Evolutionary conservation across 1,140 invertebrate genomes (phyloP).

Genomic region (Listronotus oregonensis): DNA sequence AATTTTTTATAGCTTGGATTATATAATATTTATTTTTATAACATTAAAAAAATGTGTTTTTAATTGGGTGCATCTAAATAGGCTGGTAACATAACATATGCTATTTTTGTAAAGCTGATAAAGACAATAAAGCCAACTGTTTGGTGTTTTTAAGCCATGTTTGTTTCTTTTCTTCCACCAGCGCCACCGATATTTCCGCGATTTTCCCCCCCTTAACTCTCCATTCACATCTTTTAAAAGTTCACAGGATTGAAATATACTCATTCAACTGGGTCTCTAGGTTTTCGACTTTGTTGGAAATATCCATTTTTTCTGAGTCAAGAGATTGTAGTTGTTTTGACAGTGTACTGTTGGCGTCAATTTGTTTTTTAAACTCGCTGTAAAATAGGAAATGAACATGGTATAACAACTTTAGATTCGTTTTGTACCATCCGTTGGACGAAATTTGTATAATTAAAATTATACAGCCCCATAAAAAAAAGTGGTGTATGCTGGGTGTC

Average conservation of each 20-base stretch:
- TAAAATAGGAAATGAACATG: background rate
- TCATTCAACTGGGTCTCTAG: conserved; percentile 48
- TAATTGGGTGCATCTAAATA: conserved; percentile 11
- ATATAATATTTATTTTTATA: background rate
- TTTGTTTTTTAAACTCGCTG: conserved; percentile 38
- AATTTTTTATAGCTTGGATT: background rate
- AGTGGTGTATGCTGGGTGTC: no score
- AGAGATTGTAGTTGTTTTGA: conserved; percentile 28
- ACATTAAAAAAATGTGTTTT: conserved; percentile 2
- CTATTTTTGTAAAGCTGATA: conserved; percentile 39
- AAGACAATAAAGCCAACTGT: conserved; percentile 40
- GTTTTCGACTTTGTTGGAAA: conserved; percentile 47
- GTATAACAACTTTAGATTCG: no score
- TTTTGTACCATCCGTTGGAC: no score
- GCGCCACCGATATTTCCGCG: conserved; percentile 49
- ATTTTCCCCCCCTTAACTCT: conserved; percentile 47
- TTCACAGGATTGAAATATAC: conserved; percentile 45
- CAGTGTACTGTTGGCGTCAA: conserved; percentile 29
- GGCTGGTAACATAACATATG: conserved; percentile 42
- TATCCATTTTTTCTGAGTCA: conserved; percentile 36
- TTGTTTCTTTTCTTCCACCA: conserved; percentile 47
- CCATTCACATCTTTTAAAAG: conserved; percentile 51
- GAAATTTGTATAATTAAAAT: no score
- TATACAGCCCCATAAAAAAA: no score
- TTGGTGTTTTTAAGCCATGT: conserved; percentile 44